These are phyloP conservation scores for Pipistrellus nathusii DNA, from an alignment of 2,797 vertebrate genomes.

Conservation along the genomic window DNA sequence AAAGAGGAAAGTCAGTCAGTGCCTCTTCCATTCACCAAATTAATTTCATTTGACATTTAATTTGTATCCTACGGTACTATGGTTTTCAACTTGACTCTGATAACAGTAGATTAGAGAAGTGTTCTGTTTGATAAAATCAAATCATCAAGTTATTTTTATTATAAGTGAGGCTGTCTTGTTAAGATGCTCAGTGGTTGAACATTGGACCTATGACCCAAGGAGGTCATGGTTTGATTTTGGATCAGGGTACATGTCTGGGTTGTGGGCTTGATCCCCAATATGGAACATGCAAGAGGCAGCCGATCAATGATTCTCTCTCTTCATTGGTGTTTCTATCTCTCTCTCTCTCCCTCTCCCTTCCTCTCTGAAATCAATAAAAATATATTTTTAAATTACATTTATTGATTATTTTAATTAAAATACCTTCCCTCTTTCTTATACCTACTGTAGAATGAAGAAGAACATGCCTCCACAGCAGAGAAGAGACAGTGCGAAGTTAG, in stretches of 20 bases:
- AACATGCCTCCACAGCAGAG: background rate
- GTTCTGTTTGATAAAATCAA: constrained; percentile 83
- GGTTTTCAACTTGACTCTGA: constrained; percentile 83
- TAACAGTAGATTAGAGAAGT: constrained; percentile 83
- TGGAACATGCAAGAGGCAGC: no score
- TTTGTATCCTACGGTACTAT: constrained; percentile 88
- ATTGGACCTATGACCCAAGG: no score
- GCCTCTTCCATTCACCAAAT: constrained; percentile 86
- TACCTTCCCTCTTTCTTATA: constrained; percentile 62
- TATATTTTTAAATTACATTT: background rate
- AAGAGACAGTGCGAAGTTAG: background rate
- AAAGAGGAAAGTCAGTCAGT: constrained; percentile 85
- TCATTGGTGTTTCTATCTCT: no score
- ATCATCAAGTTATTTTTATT: constrained; percentile 84
- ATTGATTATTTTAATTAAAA: constrained; percentile 81
- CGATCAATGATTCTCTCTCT: no score
- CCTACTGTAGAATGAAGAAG: background rate
- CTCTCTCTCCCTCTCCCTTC: no score
- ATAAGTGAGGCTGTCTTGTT: constrained; percentile 67
- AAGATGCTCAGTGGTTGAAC: background rate
- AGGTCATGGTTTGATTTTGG: no score
- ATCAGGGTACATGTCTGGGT: no score
- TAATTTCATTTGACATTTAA: constrained; percentile 88
- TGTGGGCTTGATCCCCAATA: no score
- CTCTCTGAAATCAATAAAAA: no score